These are phyloP conservation scores for Daktulosphaira vitifoliae DNA, from an alignment of 1,140 invertebrate species.

Conservation along the genomic window DNA sequence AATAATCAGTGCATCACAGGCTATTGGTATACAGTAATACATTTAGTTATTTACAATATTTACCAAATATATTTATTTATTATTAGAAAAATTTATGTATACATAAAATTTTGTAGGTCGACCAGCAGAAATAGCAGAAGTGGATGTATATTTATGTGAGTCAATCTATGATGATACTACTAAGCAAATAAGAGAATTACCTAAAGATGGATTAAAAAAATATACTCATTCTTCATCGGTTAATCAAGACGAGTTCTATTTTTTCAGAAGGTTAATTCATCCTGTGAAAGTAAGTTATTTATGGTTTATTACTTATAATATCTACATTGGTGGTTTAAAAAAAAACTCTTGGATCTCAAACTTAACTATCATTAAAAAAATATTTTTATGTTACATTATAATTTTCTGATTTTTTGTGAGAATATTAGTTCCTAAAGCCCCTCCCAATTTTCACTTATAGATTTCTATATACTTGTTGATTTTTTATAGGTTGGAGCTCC, in stretches of 20 bases:
- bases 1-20: too few species aligned
- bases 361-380: too few species aligned
- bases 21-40: too few species aligned
- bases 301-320: not conserved
- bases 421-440: too few species aligned
- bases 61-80: too few species aligned
- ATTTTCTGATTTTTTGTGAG: too few species aligned
- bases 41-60: too few species aligned
- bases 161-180: slow-evolving; percentile 85
- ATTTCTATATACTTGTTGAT: not conserved
- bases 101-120: slow-evolving; percentile 59
- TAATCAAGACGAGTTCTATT: slow-evolving; percentile 87
- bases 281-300: slow-evolving; percentile 57
- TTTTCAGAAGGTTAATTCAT: slow-evolving; percentile 67
- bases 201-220: slow-evolving; percentile 65
- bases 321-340: too few species aligned
- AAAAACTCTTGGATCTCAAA: too few species aligned
- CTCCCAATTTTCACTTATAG: too few species aligned
- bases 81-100: too few species aligned
- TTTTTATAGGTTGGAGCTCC: slow-evolving; percentile 31
- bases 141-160: slow-evolving; percentile 89
- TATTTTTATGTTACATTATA: too few species aligned
- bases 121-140: slow-evolving; percentile 86
- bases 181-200: slow-evolving; percentile 65
- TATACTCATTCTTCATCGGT: slow-evolving; percentile 72